A percentile compares a stretch with the other conserved stretches of the same genome.
phyloP scores from a whole-genome alignment of 2,113 vertebrate species.

The Rostratula benghalensis region DNA sequence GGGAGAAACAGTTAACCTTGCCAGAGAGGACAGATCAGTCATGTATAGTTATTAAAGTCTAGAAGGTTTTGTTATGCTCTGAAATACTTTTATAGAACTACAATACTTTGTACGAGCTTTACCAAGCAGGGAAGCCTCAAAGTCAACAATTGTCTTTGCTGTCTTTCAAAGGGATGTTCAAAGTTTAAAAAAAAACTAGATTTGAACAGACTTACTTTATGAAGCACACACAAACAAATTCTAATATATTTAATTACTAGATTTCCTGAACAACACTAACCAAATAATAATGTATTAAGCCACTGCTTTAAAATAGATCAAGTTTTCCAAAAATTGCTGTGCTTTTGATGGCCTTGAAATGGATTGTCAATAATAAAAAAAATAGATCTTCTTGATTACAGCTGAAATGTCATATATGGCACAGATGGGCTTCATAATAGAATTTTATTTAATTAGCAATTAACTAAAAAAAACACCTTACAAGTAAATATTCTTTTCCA shows the following conservation, averaged over 20 bases:
- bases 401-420: constrained; percentile 43
- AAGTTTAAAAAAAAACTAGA: neutral
- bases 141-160: constrained; percentile 38
- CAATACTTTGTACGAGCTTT: constrained; percentile 4
- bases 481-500: neutral
- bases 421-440: constrained; percentile 4
- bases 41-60: constrained; percentile 81
- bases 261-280: constrained; percentile 11
- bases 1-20: constrained; percentile 84
- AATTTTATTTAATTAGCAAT: constrained; percentile 52
- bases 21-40: constrained; percentile 81
- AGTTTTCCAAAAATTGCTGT: neutral
- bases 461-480: constrained; percentile 20
- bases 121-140: constrained; percentile 49
- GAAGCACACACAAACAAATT: constrained; percentile 10
- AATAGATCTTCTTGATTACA: constrained; percentile 39
- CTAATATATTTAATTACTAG: neutral
- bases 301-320: neutral
- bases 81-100: constrained; percentile 70
- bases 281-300: neutral
- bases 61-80: constrained; percentile 76
- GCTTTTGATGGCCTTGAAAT: neutral
- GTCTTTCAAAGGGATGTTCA: constrained; percentile 15
- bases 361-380: neutral
- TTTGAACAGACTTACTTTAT: constrained; percentile 6